Conservation (phyloP, 2,797 vertebrate genomes). For the Silurus lanzhouensis region DNA sequence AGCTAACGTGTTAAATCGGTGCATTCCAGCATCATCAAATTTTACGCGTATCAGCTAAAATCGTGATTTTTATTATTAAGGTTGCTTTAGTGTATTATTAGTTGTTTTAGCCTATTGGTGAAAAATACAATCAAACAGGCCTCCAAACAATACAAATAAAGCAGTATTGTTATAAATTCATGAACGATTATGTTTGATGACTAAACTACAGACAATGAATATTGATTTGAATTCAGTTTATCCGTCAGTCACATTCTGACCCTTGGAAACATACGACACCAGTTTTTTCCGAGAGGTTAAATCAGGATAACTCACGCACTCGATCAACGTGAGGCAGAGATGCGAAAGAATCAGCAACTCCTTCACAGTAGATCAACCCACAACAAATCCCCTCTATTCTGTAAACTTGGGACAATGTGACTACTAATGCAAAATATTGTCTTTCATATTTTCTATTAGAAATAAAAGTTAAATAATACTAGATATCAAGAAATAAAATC, state of each 20-base stretch:
- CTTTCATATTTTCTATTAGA: too few species aligned
- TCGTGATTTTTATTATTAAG: too few species aligned
- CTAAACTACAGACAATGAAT: not conserved
- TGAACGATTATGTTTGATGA: not conserved
- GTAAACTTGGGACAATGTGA: not conserved
- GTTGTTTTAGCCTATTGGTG: too few species aligned
- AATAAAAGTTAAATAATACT: not conserved
- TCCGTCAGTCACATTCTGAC: not conserved
- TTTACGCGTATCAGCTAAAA: too few species aligned
- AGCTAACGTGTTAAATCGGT: not conserved
- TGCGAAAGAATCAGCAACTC: not conserved
- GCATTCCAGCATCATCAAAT: not conserved
- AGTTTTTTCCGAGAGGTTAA: not conserved
- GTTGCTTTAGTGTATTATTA: not conserved
- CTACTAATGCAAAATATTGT: not conserved
- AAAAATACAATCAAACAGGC: not conserved
- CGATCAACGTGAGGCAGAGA: not conserved
- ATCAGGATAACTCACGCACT: not conserved
- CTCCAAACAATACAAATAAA: not conserved
- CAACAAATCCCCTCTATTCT: too few species aligned
- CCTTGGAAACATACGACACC: not conserved
- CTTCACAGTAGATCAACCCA: not conserved
- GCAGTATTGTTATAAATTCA: not conserved
- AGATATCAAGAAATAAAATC: not conserved
- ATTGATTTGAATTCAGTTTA: not conserved